Percentiles rank a stretch among this genome's conserved stretches.
Conservation (phyloP, 2,888 invertebrate species). For the Chloroclystis v-ata region DNA sequence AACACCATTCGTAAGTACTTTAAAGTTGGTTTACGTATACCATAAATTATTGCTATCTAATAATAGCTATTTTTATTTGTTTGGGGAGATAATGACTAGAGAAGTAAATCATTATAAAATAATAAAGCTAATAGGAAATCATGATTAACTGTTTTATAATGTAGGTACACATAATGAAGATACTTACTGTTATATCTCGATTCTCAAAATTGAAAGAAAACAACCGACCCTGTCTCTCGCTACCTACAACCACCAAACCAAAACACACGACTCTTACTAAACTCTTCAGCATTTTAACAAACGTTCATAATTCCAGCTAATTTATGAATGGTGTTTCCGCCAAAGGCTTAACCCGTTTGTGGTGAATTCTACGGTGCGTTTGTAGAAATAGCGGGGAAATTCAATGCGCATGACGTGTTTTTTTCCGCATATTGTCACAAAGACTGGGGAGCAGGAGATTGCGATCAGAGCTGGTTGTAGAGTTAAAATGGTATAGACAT, state of each 20-base stretch:
- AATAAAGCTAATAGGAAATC: too few relatives aligned
- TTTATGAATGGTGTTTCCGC: slow-evolving; percentile 34
- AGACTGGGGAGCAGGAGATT: slow-evolving; percentile 18
- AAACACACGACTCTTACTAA: slow-evolving; percentile 36
- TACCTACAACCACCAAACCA: slow-evolving; percentile 31
- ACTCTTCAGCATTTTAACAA: slow-evolving; percentile 36
- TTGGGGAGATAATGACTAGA: too few relatives aligned
- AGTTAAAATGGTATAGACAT: not conserved
- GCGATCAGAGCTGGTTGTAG: not conserved
- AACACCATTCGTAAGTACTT: too few relatives aligned
- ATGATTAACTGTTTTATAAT: too few relatives aligned
- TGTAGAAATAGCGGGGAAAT: slow-evolving; percentile 51
- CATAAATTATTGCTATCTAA: too few relatives aligned
- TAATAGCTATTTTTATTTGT: too few relatives aligned
- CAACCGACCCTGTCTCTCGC: slow-evolving; percentile 58
- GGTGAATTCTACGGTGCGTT: slow-evolving; percentile 45
- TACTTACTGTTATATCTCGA: slow-evolving; percentile 78
- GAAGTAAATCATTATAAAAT: too few relatives aligned
- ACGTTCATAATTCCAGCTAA: slow-evolving; percentile 26
- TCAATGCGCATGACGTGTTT: slow-evolving; percentile 38
- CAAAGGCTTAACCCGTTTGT: slow-evolving; percentile 43
- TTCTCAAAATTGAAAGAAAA: slow-evolving; percentile 76
- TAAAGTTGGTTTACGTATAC: too few relatives aligned
- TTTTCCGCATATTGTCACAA: slow-evolving; percentile 63
- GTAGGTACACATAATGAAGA: too few relatives aligned